Percentiles rank a stretch among this genome's conserved stretches.
phyloP scores from a whole-genome alignment of 2,888 invertebrate genomes.

The Drosophila melanosoma region DNA sequence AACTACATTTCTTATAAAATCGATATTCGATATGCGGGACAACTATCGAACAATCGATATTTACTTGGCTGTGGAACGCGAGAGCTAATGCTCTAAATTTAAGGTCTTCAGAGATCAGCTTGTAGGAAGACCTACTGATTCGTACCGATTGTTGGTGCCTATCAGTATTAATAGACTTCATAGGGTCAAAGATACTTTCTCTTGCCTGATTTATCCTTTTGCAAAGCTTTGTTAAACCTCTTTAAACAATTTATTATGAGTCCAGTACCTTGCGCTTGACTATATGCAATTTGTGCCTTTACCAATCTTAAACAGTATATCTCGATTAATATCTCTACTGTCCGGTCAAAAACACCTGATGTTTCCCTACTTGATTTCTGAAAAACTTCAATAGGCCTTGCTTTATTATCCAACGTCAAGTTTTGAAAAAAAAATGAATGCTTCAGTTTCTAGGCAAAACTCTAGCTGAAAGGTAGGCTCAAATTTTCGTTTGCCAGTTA shows the following conservation, averaged over 20 bases:
- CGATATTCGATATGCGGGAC: background rate
- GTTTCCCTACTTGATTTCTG: background rate
- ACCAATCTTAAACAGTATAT: background rate
- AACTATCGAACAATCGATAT: background rate
- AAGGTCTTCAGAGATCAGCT: background rate
- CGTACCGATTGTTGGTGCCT: background rate
- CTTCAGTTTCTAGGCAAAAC: slow-evolving; percentile 3
- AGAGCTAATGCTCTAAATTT: background rate
- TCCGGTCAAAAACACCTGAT: background rate
- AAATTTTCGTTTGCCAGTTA: background rate
- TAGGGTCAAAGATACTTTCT: background rate
- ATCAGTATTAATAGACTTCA: background rate
- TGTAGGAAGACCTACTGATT: background rate
- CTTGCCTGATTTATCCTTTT: background rate
- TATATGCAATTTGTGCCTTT: background rate
- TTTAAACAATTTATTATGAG: no score
- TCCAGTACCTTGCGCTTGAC: background rate
- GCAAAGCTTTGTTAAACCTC: no score
- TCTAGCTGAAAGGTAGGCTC: background rate
- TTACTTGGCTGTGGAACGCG: no score
- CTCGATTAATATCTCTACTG: background rate
- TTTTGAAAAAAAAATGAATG: background rate
- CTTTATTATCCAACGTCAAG: background rate
- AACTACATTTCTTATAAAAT: background rate
- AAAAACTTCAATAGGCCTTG: slow-evolving; percentile 22